Conservation (phyloP, 1,140 invertebrate species). For the Tetragnatha versicolor region DNA sequence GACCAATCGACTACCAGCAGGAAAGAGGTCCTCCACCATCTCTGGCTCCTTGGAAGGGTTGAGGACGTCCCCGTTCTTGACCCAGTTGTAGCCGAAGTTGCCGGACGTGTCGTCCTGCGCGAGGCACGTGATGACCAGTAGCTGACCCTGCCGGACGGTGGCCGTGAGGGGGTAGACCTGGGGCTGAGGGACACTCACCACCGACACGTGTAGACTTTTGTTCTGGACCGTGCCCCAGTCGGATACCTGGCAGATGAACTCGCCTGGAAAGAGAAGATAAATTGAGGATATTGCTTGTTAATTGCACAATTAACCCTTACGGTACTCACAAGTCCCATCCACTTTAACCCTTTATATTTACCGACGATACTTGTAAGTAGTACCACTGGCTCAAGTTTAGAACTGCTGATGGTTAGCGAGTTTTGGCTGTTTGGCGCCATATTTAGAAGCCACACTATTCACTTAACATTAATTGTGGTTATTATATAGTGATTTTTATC, state of each 20-base stretch:
- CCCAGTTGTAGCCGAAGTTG: conserved; percentile 57
- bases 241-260: conserved; percentile 56
- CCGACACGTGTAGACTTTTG: conserved; percentile 16
- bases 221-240: conserved; percentile 54
- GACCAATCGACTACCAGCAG: conserved; percentile 54
- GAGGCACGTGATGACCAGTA: conserved; percentile 55
- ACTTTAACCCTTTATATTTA: too few species aligned
- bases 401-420: too few species aligned
- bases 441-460: too few species aligned
- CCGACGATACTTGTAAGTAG: too few species aligned
- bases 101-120: conserved; percentile 38
- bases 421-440: too few species aligned
- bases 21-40: conserved; percentile 58
- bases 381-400: too few species aligned
- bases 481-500: too few species aligned
- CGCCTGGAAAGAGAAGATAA: conserved; percentile 29
- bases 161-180: conserved; percentile 44
- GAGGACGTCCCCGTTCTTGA: conserved; percentile 56
- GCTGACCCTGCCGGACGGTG: conserved; percentile 48
- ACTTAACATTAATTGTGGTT: too few species aligned
- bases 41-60: conserved; percentile 53
- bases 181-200: conserved; percentile 35
- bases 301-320: too few species aligned
- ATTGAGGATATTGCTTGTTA: too few species aligned
- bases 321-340: too few species aligned